Base-by-base conservation (phyloP, 2,888 invertebrate species). In the Acanthopleura granulata region DNA sequence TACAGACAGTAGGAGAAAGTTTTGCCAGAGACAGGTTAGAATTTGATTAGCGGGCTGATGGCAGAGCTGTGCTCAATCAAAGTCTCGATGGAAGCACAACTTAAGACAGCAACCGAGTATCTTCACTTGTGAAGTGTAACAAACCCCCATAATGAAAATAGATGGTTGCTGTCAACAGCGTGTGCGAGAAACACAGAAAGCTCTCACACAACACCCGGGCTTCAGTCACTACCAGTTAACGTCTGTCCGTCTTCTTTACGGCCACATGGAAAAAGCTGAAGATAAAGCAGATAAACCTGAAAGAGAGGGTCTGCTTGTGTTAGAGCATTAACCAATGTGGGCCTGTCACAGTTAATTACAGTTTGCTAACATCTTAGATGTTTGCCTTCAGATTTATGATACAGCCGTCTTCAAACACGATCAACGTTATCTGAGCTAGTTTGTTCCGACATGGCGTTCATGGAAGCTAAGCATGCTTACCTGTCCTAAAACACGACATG, bases 171-270 rank as follows among this genome's bases (percentile, higher is more conserved):
- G 69, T 69, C 69, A 69, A 14, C 27, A 30, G 25, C 16, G 69
- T 29, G 69, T 69, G 30, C 18, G 16, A 29, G 30, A 69, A 69
- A 69, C 25, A 25, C 25, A 25, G 25, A n/a, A 1, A 1, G 25
- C 16, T 69, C 30, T 18, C 69, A 27, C 69, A 30, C 25, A 25
- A 69, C 25, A 25, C 27, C 27, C 25, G 16, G 18, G 22, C 30
- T n/a, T 29, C 69, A 29, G 69, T 69, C 69, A 69, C 16, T 16
- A 69, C 30, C 69, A 30, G 25, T 69, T 69, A 69, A 25, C 69
- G 27, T 69, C 27, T 30, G 69, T 25, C 30, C 16, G 9, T 69
- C 27, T 27, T 69, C 69, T 29, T 25, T n/a, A n/a, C 57, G 18
- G 22, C 18, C 57, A 57, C 57, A 57, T 57, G 57, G 40, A 40